These are phyloP conservation scores for Lagorchestes hirsutus DNA, from an alignment of 2,797 vertebrate genomes.

Conservation along the genomic window DNA sequence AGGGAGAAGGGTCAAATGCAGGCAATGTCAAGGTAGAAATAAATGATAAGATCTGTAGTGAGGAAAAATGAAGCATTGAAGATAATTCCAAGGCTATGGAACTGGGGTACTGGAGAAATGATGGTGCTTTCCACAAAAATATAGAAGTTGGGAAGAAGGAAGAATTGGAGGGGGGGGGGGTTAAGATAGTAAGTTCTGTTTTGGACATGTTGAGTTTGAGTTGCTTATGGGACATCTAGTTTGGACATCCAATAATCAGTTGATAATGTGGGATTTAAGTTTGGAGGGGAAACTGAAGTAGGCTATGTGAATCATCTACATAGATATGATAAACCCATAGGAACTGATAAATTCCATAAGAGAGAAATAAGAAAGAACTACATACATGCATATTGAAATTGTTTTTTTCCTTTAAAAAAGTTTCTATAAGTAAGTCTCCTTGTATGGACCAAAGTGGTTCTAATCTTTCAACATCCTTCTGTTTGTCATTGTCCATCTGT, in stretches of 20 bases:
- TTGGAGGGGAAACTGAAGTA: neutral
- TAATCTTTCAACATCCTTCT: neutral
- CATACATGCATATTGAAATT: neutral
- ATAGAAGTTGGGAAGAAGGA: neutral
- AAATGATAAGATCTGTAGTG: neutral
- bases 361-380: neutral
- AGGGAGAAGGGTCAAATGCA: neutral
- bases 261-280: neutral
- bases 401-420: neutral
- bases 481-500: constrained; percentile 54
- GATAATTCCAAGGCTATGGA: neutral
- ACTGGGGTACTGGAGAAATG: neutral
- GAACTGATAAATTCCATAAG: neutral
- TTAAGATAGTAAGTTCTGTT: neutral
- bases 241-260: neutral
- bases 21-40: neutral
- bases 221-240: neutral
- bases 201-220: neutral
- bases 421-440: neutral
- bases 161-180: neutral
- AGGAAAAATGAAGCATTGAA: neutral
- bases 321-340: neutral
- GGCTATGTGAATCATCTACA: neutral
- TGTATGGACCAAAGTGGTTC: neutral
- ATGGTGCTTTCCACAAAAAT: neutral